These are phyloP conservation scores for Pseudomugil gertrudae DNA, from an alignment of 2,797 vertebrate genomes.

Conservation along the genomic window DNA sequence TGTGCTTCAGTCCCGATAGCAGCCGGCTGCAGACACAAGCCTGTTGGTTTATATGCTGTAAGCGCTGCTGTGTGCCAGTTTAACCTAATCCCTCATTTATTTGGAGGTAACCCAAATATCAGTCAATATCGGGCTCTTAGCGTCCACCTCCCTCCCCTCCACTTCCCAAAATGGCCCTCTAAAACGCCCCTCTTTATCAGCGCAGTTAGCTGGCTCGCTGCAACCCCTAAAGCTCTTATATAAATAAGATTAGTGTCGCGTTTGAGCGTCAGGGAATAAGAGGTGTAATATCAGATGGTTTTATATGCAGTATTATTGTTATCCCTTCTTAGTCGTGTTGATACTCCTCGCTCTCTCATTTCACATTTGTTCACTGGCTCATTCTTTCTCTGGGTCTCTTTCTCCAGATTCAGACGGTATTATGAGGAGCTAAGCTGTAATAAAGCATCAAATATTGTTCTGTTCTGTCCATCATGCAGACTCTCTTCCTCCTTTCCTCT, in stretches of 20 bases:
- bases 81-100: slow-evolving; percentile 76
- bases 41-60: slow-evolving; percentile 49
- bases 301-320: slow-evolving; percentile 85
- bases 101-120: slow-evolving; percentile 77
- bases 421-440: slow-evolving; percentile 78
- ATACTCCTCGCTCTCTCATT: slow-evolving; percentile 63
- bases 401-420: slow-evolving; percentile 72
- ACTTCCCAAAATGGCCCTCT: slow-evolving; percentile 58
- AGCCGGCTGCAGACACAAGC: slow-evolving; percentile 35
- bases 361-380: slow-evolving; percentile 55
- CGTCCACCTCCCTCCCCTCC: slow-evolving; percentile 48
- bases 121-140: slow-evolving; percentile 73
- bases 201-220: slow-evolving; percentile 66
- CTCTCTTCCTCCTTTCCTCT: slow-evolving; percentile 17
- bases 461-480: slow-evolving; percentile 55
- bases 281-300: slow-evolving; percentile 86
- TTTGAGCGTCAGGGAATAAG: slow-evolving; percentile 82
- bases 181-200: slow-evolving; percentile 78
- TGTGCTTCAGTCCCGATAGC: too few relatives aligned
- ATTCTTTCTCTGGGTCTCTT: slow-evolving; percentile 60
- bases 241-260: slow-evolving; percentile 87
- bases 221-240: slow-evolving; percentile 85
- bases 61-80: slow-evolving; percentile 54
- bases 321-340: slow-evolving; percentile 82
- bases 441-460: slow-evolving; percentile 74